Evolutionary conservation across 2,113 vertebrate species (phyloP), one percentile per base, ranked within the genome.

Genomic region (Oxyruncus cristatus): DNA sequence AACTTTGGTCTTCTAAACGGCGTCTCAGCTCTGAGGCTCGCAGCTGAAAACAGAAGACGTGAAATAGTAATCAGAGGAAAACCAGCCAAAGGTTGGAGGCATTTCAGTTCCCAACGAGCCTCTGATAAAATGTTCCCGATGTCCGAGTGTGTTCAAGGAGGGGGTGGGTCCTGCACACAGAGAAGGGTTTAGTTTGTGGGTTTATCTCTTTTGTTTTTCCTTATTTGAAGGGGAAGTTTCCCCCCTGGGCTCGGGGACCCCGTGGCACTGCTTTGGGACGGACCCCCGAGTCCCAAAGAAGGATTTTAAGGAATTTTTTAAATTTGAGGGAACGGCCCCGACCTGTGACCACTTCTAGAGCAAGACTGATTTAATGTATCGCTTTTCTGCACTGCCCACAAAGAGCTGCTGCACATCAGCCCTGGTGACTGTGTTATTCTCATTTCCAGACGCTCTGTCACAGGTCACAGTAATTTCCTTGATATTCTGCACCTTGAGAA

Each of bases 11-110:
- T 89, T 65, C 14, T 20, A 10, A 75, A 49, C 16, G 17, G 37
- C 33, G 12, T 30, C 79, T 49, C 10, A 55, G 42, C 46, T 81
- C 79, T 81, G 33, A 52, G 59, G 22, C 27, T 56, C 56, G 28
- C 23, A 63, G 56, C 1, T 82, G 74, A 61, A 61, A 85, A 85
- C 3, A 0, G 9, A 18, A 72, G 39, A 56, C 0, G 0, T 14
- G 30, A 65, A 91, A 59, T n/a, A n/a, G n/a, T n/a, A 12, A 68
- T 17, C n/a, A 28, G 8, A 55, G 55, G 75, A 33, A 87, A 74
- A 65, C 16, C 13, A 62, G 80, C 9, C 13, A 7, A 15, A 44
- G 10, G 61, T 41, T 44, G 73, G 42, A 73, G 65, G 32, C 16
- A 8, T 72, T 75, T 87, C 23, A 44, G 37, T 37, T 75, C 49